Evolutionary conservation across 2,113 vertebrate species (phyloP).

Genomic region (Cettia cetti): DNA sequence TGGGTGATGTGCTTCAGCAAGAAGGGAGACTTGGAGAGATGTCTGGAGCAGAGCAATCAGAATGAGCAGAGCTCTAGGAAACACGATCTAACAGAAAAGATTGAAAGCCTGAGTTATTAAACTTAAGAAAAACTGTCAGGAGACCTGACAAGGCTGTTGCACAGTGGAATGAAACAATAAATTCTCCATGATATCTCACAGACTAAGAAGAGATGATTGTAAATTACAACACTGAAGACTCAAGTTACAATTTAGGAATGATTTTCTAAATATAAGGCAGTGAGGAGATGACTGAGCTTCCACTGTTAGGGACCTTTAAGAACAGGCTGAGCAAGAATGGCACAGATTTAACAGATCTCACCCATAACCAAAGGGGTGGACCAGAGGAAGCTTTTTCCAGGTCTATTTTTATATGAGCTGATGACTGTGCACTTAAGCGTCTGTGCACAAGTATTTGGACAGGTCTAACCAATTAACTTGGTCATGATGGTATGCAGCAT

Average conservation of each 20-base stretch:
- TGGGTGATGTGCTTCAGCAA: background rate
- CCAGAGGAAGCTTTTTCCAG: background rate
- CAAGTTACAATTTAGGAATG: slow-evolving; percentile 15
- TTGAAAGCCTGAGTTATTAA: slow-evolving; percentile 31
- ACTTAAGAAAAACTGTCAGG: slow-evolving; percentile 22
- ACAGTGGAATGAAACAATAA: slow-evolving; percentile 30
- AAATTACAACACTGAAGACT: slow-evolving; percentile 11
- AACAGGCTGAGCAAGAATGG: background rate
- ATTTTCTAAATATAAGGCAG: slow-evolving; percentile 27
- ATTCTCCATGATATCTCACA: slow-evolving; percentile 13
- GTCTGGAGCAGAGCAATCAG: background rate
- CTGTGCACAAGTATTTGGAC: slow-evolving; percentile 31
- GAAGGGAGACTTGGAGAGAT: background rate
- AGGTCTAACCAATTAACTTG: slow-evolving; percentile 57
- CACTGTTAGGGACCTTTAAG: background rate
- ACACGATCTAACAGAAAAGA: background rate
- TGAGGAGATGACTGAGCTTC: background rate
- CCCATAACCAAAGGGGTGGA: background rate
- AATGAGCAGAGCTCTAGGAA: background rate
- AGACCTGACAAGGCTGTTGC: background rate
- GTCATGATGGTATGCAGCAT: slow-evolving; percentile 7
- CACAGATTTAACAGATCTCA: background rate
- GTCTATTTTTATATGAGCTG: slow-evolving; percentile 2
- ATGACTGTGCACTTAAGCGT: background rate
- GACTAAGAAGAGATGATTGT: background rate